A percentile compares a stretch with the other conserved stretches of the same genome.
Conservation (phyloP, 2,888 invertebrate genomes). For the Drosophila kanekoi region DNA sequence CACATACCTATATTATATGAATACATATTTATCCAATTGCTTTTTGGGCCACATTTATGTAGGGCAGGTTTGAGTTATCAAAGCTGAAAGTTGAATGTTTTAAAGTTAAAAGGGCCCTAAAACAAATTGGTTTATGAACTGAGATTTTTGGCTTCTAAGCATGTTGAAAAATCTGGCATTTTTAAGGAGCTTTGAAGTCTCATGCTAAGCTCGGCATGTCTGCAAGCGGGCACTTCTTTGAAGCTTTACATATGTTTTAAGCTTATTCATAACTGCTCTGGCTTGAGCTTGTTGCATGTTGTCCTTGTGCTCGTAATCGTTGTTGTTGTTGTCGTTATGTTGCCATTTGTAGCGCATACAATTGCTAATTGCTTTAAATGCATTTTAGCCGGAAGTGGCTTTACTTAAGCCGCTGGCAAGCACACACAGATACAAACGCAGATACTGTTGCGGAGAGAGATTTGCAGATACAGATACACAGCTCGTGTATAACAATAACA, state of each 20-base stretch:
- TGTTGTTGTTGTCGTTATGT: conserved; percentile 23
- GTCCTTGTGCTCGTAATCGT: conserved; percentile 25
- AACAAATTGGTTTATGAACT: conserved; percentile 14
- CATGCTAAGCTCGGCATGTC: not conserved
- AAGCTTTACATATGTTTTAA: not conserved
- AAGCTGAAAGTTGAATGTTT: not conserved
- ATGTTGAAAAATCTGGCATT: conserved; percentile 4
- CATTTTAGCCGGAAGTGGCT: conserved; percentile 70
- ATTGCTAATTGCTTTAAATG: conserved; percentile 78
- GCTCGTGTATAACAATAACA: conserved; percentile 12
- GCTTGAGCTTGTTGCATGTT: conserved; percentile 30
- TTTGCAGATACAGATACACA: not conserved
- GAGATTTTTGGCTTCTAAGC: not conserved
- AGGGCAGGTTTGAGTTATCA: conserved; percentile 16
- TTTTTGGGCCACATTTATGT: conserved; percentile 12
- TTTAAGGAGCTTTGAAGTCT: not conserved
- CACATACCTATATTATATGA: not conserved
- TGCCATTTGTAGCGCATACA: conserved; percentile 53
- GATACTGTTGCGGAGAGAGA: not conserved
- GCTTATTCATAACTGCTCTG: conserved; percentile 6
- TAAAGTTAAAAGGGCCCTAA: too few relatives aligned
- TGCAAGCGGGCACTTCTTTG: not conserved
- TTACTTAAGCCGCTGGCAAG: conserved; percentile 64
- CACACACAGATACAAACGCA: conserved; percentile 27
- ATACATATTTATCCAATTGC: conserved; percentile 10